Conservation (phyloP, 2,888 invertebrate genomes). For the Agelastica alni region DNA sequence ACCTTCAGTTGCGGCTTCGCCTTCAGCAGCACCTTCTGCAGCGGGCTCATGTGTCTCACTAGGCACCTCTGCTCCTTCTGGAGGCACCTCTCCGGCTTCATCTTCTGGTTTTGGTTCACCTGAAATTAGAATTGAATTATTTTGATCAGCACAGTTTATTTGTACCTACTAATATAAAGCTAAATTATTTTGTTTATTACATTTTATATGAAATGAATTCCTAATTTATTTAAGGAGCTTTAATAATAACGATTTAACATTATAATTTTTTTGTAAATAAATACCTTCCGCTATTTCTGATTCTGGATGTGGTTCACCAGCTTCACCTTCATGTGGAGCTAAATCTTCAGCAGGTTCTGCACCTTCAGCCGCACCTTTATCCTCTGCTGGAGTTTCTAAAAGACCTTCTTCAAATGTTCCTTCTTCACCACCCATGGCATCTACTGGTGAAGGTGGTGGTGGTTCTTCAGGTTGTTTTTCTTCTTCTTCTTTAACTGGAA, state of each 20-base stretch:
- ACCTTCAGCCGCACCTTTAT: not conserved
- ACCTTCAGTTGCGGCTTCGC: not conserved
- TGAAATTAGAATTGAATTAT: too few relatives aligned
- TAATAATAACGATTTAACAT: too few relatives aligned
- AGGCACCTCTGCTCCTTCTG: not conserved
- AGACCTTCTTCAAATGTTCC: not conserved
- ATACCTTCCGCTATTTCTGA: not conserved
- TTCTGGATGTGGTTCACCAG: not conserved
- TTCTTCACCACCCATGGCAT: constrained; percentile 18
- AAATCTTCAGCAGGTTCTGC: constrained; percentile 11
- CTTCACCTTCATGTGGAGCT: not conserved
- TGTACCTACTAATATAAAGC: too few relatives aligned
- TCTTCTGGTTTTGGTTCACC: constrained; percentile 7
- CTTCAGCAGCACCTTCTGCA: not conserved
- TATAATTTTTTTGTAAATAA: not conserved
- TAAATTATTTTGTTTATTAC: too few relatives aligned
- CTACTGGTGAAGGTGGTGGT: constrained; percentile 38
- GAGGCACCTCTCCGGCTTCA: not conserved
- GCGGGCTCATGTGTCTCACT: not conserved
- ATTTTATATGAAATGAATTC: not conserved
- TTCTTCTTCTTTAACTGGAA: constrained; percentile 20
- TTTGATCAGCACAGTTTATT: too few relatives aligned
- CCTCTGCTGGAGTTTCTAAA: not conserved
- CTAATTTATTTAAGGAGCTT: too few relatives aligned
- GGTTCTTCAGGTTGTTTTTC: constrained; percentile 34